Evolutionary conservation across 1,140 invertebrate genomes (phyloP), one percentile per base, ranked within the genome.

Genomic region (Bradysia coprophila): DNA sequence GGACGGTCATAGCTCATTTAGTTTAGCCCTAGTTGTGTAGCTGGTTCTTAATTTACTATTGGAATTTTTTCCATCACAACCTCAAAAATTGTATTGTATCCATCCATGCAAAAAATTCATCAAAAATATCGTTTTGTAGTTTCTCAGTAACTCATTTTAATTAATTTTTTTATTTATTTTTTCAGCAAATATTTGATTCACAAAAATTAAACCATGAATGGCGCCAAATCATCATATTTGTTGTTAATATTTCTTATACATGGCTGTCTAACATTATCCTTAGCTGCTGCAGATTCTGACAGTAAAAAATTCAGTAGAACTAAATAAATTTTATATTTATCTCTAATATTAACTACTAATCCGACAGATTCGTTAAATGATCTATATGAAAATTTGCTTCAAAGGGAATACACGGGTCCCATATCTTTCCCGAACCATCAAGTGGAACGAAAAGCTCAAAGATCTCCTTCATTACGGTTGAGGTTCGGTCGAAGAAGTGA

Each of bases 401-500:
- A 61, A 43, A 52, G 56, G 13, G 58, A 61, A 45, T 59, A 60
- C 40, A 51, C 56, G 21, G 57, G 53, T 0, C 57, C 57, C 2
- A 45, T 61, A 15, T 49, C 54, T 16, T 60, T 61, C 44, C 56
- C 56, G 22, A 55, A 66, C 9, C 76, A 80, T 55, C 70, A 76
- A 45, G 65, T 81, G 20, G 75, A 76, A 20, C 71, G 78, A 48
- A 81, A 81, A 59, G 76, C 75, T 5, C 73, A 75, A 43, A 65
- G 76, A 19, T 76, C 75, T 6, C 77, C 78, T 0, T 77, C 76
- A 0, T 53, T 78, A 16, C 67, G 78, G 19, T 64, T 81, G 5
- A 68, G 78, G 28, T 81, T 81, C 51, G 78, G 78, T 36, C 61
- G 73, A 37, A 67, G 78, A 36, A 73, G 73, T n/a, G 78, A 81